Conservation (phyloP, 2,888 invertebrate genomes). For the Aproaerema taeniolella region DNA sequence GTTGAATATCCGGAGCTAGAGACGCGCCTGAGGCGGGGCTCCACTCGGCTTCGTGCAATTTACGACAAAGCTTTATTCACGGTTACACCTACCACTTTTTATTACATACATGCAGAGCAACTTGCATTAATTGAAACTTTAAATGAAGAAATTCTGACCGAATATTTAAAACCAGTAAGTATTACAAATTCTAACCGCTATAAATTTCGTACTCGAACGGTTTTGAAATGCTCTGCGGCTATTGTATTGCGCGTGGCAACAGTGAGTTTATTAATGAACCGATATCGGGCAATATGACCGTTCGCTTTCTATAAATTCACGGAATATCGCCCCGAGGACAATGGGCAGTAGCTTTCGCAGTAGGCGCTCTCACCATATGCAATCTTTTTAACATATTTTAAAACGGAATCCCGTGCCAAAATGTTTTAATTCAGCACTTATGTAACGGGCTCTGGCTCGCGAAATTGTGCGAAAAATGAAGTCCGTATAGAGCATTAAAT, state of each 20-base stretch:
- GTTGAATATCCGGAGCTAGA: constrained; percentile 61
- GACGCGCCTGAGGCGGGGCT: constrained; percentile 45
- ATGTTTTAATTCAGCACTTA: constrained; percentile 55
- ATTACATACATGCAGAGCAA: constrained; percentile 1
- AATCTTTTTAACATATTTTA: constrained; percentile 53
- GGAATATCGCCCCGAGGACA: constrained; percentile 47
- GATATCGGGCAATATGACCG: constrained; percentile 52
- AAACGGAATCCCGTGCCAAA: constrained; percentile 52
- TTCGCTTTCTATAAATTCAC: constrained; percentile 52
- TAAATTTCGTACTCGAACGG: constrained; percentile 45
- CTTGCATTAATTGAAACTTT: constrained; percentile 8
- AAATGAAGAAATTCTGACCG: constrained; percentile 10
- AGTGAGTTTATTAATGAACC: constrained; percentile 64
- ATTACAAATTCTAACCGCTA: constrained; percentile 44
- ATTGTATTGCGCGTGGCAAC: constrained; percentile 47
- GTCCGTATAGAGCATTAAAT: constrained; percentile 46
- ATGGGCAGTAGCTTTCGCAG: constrained; percentile 37
- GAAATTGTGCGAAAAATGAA: constrained; percentile 46
- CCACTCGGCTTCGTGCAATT: constrained; percentile 42
- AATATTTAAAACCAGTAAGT: too few species aligned
- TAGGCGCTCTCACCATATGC: constrained; percentile 36
- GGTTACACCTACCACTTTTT: constrained; percentile 6
- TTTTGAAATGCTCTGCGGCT: constrained; percentile 43
- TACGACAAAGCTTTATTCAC: constrained; percentile 47
- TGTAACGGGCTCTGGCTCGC: constrained; percentile 35